Evolutionary conservation across 2,113 vertebrate species (phyloP).

Genomic region (Menidia beryllina): DNA sequence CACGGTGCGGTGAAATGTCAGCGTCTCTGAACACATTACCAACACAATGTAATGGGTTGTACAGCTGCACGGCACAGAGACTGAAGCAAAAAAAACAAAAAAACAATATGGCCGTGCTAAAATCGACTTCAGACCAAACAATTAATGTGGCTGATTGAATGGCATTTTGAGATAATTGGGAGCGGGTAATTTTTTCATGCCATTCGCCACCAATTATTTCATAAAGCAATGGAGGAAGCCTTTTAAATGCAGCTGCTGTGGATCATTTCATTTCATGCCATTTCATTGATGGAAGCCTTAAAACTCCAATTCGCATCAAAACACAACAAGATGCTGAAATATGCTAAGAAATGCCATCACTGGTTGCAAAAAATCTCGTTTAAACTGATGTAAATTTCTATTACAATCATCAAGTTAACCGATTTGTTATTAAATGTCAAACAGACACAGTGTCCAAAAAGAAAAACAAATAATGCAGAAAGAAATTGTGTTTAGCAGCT

Average conservation of each 20-base stretch:
- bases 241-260: background rate
- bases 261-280: too few species aligned
- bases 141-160: background rate
- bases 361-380: too few species aligned
- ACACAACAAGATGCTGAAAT: background rate
- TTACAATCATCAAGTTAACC: too few species aligned
- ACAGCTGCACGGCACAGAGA: background rate
- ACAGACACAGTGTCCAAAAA: too few species aligned
- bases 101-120: background rate
- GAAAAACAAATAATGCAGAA: too few species aligned
- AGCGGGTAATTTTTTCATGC: background rate
- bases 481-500: background rate
- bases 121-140: background rate
- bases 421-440: too few species aligned
- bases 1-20: slow-evolving; percentile 12
- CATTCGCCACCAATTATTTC: background rate
- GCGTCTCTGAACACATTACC: background rate
- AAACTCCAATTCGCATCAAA: too few species aligned
- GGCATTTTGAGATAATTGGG: background rate
- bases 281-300: too few species aligned
- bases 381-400: too few species aligned
- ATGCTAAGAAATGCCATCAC: background rate
- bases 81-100: background rate
- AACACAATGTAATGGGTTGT: background rate
- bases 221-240: background rate